A percentile compares a stretch with the other conserved stretches of the same genome.
These are phyloP conservation scores for Zingel zingel DNA, from an alignment of 2,113 vertebrate genomes.

Conservation along the genomic window DNA sequence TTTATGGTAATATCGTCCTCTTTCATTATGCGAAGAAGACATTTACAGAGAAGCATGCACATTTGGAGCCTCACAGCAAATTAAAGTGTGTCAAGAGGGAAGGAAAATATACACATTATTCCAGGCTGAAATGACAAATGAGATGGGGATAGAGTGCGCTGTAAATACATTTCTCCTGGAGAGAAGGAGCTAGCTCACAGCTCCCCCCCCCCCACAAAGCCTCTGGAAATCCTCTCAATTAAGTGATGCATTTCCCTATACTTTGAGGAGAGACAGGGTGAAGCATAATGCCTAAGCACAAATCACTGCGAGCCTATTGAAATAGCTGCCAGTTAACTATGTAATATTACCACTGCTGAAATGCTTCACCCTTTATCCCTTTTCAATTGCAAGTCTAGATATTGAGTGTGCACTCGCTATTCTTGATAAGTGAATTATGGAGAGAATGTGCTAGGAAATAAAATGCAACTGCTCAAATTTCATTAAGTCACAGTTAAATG, in stretches of 20 bases:
- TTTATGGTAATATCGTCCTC: slow-evolving; percentile 68
- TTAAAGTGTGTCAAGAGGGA: slow-evolving; percentile 66
- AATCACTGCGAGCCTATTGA: slow-evolving; percentile 74
- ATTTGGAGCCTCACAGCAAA: slow-evolving; percentile 61
- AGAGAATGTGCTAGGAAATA: slow-evolving; percentile 15
- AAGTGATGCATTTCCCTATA: slow-evolving; percentile 60
- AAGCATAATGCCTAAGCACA: slow-evolving; percentile 68
- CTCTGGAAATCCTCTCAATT: slow-evolving; percentile 75
- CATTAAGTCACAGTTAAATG: not conserved
- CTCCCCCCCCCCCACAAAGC: slow-evolving; percentile 56
- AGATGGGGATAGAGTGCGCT: slow-evolving; percentile 48
- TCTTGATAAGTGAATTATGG: slow-evolving; percentile 71
- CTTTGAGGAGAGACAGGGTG: slow-evolving; percentile 57
- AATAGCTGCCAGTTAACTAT: slow-evolving; percentile 71
- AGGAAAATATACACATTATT: slow-evolving; percentile 69
- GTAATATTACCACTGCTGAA: slow-evolving; percentile 68
- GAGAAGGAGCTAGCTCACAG: slow-evolving; percentile 55
- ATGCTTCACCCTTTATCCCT: slow-evolving; percentile 64
- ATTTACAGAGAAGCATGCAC: slow-evolving; percentile 62
- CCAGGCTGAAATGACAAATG: slow-evolving; percentile 72
- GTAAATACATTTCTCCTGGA: slow-evolving; percentile 74
- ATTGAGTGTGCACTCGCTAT: slow-evolving; percentile 56
- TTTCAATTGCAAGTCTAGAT: slow-evolving; percentile 68
- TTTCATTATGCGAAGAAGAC: slow-evolving; percentile 60
- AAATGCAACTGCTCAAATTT: not conserved